Evolutionary conservation across 2,113 vertebrate genomes (phyloP), one percentile per base, ranked within the genome.

Genomic region (Calypte anna): DNA sequence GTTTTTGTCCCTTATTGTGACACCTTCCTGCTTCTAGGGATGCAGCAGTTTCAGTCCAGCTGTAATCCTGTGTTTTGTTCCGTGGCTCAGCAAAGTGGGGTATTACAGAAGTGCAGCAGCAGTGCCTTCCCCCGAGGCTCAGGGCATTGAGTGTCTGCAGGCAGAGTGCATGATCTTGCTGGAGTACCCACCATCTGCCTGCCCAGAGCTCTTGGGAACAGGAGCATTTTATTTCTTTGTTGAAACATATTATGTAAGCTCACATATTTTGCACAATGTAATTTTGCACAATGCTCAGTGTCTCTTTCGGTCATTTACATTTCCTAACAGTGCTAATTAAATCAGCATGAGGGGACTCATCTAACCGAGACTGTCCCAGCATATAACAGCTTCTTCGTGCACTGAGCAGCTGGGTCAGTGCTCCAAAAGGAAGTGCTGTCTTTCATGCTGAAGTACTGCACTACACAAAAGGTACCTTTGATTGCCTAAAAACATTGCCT

Each of bases 281-380:
- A 63, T 94, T 97, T 64, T 96, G 54, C 31, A 72, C 72, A 91
- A 64, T 78, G 20, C 46, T 66, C 82, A n/a, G 81, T 51, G 59
- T 93, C 89, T 89, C 48, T 92, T 88, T 93, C 51, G 14, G 54
- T 95, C 76, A 90, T 95, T 84, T 97, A 58, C 31, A 44, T 96
- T 97, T 96, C 82, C 68, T 86, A 72, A 76, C 62, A 93, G 61
- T 80, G 78, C 63, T 96, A 92, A 96, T 96, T 97, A 91, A 72
- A 93, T 93, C 88, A 97, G 46, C 53, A 82, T 27, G 5, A 94
- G 94, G 83, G 27, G 79, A 73, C 70, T 90, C 55, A 61, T n/a
- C 63, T 84, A 91, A 87, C 83, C 88, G 70, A 95, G 93, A 85
- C 84, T 55, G 78, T 93, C 88, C 90, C 66, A 76, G 62, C 91